These are phyloP conservation scores for Nomada goodeniana DNA, from an alignment of 2,888 invertebrate species.

Conservation along the genomic window DNA sequence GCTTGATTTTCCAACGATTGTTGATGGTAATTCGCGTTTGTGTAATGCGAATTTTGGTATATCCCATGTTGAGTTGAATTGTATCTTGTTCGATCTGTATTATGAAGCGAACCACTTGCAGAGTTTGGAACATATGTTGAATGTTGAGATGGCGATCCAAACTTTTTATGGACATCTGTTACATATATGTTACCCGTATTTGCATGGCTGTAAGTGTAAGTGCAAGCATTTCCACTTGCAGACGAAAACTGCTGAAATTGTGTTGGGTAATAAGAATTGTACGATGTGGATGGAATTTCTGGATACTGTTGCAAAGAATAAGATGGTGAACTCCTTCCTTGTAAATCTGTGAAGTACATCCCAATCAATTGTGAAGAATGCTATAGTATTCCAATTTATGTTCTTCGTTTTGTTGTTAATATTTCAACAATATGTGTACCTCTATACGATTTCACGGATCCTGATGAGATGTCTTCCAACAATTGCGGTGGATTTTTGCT, in stretches of 20 bases:
- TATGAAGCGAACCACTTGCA: conserved; percentile 68
- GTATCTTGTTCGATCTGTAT: conserved; percentile 72
- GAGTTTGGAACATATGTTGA: conserved; percentile 69
- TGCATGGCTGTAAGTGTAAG: conserved; percentile 81
- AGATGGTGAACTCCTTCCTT: conserved; percentile 80
- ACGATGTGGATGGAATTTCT: conserved; percentile 78
- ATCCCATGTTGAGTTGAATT: conserved; percentile 76
- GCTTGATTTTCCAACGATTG: conserved; percentile 69
- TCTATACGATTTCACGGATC: conserved; percentile 75
- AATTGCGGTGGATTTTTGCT: conserved; percentile 88
- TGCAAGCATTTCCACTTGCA: conserved; percentile 75
- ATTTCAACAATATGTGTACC: conserved; percentile 69
- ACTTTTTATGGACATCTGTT: conserved; percentile 68
- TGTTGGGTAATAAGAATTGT: conserved; percentile 79
- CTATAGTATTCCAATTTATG: neutral
- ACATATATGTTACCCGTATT: conserved; percentile 73
- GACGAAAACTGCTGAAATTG: conserved; percentile 80
- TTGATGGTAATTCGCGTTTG: conserved; percentile 76
- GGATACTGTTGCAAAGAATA: conserved; percentile 78
- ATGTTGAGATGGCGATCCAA: conserved; percentile 72
- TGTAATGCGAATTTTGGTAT: conserved; percentile 78
- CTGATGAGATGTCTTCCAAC: conserved; percentile 79
- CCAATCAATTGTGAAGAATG: neutral
- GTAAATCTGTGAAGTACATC: conserved; percentile 74
- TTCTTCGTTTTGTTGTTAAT: too few relatives aligned